Base-by-base conservation (phyloP, 2,113 vertebrate genomes). In the Lamprologus callipterus region DNA sequence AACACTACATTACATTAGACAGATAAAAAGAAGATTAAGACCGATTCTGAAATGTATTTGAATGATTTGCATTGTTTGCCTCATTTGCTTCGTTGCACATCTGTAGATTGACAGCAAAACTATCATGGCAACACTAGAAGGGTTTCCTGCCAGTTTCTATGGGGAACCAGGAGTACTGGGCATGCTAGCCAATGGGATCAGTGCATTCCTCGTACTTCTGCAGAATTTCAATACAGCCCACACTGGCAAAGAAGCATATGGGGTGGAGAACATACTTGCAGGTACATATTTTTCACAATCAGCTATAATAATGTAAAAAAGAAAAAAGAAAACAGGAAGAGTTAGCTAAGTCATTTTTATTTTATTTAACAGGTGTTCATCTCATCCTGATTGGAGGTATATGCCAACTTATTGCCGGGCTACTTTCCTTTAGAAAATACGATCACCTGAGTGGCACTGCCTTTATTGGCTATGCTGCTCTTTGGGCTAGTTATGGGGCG, bases 101-200 rank as follows among this genome's bases (percentile, higher is more conserved):
- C 14, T 60, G 2, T 26, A 89, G 19, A 19, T 55, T 60, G 6
- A 80, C 17, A 63, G 79, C 19, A 68, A 37, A 82, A 45, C 55
- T n/a, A 82, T 31, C 40, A 98, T 98, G 97, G 93, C 87, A n/a
- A 91, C 93, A 49, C 2, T 86, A 4, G 92, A 87, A 10, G 97
- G 97, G 0, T 98, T 98, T n/a, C 97, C 98, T 1, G 97, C 98
- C 4, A 97, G 97, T 89, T 98, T 98, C 85, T 98, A 98, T 92
- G 97, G 97, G 1, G 98, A 98, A 65, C 98, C 98, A 0, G 97
- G 97, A 1, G 97, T 97, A 68, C 93, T 98, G 83, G 98, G 98
- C 16, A 96, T 98, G 87, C 89, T 98, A 0, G 95, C 97, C 3
- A 98, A 98, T 6, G 97, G 97, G 70, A 97, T 97, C 89, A 98